A percentile compares a stretch with the other conserved stretches of the same genome.
phyloP scores from a whole-genome alignment of 2,797 vertebrate species.

The Danio choprae region DNA sequence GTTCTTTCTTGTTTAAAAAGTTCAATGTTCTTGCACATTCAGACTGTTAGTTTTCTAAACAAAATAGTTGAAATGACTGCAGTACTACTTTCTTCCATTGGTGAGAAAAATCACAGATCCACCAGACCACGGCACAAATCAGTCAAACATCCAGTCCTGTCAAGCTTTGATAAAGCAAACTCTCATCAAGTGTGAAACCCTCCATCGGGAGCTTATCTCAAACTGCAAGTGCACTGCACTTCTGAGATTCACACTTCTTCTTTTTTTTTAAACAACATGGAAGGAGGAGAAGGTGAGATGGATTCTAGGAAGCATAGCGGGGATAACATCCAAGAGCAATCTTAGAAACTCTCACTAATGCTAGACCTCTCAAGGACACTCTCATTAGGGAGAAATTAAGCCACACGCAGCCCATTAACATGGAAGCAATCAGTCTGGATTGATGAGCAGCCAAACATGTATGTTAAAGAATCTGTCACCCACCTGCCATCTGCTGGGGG shows the following conservation, averaged over 20 bases:
- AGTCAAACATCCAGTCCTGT: conserved; percentile 47
- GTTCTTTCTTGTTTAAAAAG: too few relatives aligned
- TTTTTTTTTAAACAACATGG: background rate
- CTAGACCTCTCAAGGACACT: conserved; percentile 62
- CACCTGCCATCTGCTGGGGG: conserved; percentile 69
- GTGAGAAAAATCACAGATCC: conserved; percentile 19
- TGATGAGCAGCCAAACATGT: conserved; percentile 61
- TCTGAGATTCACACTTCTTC: conserved; percentile 10
- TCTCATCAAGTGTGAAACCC: conserved; percentile 47
- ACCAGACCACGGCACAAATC: conserved; percentile 16
- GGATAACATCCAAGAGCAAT: conserved; percentile 34
- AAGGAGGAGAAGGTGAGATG: conserved; percentile 6
- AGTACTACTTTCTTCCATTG: background rate
- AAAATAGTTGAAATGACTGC: background rate
- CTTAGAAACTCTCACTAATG: conserved; percentile 27
- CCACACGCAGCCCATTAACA: conserved; percentile 65
- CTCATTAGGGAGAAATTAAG: conserved; percentile 69
- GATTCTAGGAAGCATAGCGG: conserved; percentile 13
- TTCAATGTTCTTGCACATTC: background rate
- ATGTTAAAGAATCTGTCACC: conserved; percentile 63
- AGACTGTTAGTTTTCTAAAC: background rate
- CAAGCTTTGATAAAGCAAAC: conserved; percentile 40
- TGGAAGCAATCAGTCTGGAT: conserved; percentile 66
- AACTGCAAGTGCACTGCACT: conserved; percentile 31
- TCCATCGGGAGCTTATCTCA: conserved; percentile 33